Conservation (phyloP, 2,113 vertebrate species). For the Naja naja region DNA sequence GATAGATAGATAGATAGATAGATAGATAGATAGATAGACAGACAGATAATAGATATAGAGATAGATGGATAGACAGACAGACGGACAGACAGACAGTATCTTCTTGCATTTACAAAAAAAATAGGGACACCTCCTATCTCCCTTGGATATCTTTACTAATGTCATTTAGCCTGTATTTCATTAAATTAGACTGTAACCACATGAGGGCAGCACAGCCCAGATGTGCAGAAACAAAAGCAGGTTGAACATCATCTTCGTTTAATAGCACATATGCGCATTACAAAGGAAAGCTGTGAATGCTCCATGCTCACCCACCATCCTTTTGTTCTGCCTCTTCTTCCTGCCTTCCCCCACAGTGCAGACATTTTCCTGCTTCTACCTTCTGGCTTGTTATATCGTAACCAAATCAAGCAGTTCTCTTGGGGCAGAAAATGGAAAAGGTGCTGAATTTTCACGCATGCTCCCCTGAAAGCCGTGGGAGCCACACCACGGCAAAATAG, state of each 20-base stretch:
- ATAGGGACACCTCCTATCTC: not conserved
- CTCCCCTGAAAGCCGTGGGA: not conserved
- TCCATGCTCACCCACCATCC: too few relatives aligned
- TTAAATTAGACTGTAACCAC: not conserved
- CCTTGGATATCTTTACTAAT: not conserved
- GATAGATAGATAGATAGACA: not conserved
- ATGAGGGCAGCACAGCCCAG: slow-evolving; percentile 4
- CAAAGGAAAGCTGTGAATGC: not conserved
- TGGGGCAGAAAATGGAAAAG: not conserved
- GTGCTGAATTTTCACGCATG: not conserved
- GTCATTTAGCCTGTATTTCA: not conserved
- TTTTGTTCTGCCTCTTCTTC: not conserved
- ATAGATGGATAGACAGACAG: too few relatives aligned
- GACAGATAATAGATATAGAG: not conserved
- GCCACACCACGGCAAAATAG: not conserved
- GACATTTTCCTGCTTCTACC: not conserved
- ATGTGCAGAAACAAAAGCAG: not conserved
- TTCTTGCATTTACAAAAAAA: not conserved
- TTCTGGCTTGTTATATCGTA: not conserved
- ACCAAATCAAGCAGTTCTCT: not conserved
- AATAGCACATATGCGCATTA: not conserved
- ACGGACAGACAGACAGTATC: not conserved
- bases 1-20: not conserved
- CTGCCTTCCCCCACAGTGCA: not conserved
- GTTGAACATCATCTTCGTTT: not conserved